Conservation (phyloP, 2,113 vertebrate genomes). For the Nothoprocta pentlandii region DNA sequence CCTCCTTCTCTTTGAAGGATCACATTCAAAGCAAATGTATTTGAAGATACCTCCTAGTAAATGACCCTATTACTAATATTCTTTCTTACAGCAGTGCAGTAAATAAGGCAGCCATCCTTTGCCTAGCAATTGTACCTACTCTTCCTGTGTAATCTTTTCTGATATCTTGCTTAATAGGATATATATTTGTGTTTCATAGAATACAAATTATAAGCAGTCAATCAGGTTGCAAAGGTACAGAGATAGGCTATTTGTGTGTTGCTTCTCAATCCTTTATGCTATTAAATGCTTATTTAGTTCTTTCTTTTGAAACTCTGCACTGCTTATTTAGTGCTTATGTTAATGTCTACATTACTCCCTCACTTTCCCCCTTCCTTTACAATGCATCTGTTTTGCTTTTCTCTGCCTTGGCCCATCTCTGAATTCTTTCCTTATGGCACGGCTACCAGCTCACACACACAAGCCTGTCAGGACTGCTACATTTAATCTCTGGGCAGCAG, state of each 20-base stretch:
- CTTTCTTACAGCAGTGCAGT: background rate
- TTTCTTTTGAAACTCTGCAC: background rate
- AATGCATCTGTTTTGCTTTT: background rate
- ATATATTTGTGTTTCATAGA: background rate
- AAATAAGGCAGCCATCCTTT: background rate
- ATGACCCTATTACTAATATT: background rate
- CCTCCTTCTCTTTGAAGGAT: background rate
- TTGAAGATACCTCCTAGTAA: background rate
- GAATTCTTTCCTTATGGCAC: background rate
- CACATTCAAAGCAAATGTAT: background rate
- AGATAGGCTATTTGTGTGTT: background rate
- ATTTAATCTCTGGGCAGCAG: background rate
- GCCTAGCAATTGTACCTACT: background rate
- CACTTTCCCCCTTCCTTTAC: background rate
- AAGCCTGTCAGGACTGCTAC: background rate
- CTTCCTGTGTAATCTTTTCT: background rate
- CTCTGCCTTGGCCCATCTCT: background rate
- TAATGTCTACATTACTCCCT: background rate
- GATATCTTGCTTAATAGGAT: rapidly evolving
- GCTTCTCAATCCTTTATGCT: background rate
- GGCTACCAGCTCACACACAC: background rate
- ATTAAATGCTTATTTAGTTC: background rate
- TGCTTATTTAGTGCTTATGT: background rate
- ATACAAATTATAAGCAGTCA: background rate
- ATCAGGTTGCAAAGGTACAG: background rate